Conservation (phyloP, 2,797 vertebrate species). For the Manis crassicaudata region DNA sequence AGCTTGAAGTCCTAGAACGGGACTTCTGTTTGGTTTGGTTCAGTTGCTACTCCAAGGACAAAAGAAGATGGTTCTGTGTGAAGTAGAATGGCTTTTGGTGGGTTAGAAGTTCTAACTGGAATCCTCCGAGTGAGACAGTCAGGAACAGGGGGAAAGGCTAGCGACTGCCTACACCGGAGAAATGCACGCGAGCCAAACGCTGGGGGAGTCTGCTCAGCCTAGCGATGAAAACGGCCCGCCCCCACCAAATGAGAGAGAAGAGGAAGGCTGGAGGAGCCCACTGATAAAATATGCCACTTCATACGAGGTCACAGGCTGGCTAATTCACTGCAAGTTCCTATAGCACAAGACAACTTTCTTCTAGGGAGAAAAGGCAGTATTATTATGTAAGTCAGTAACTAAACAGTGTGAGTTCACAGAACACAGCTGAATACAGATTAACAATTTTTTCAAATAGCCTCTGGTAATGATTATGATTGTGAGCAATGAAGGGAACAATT, state of each 20-base stretch:
- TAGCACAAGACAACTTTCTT: background rate
- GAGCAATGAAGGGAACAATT: conserved; percentile 43
- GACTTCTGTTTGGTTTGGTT: background rate
- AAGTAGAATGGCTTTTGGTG: background rate
- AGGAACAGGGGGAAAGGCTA: background rate
- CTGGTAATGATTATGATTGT: conserved; percentile 43
- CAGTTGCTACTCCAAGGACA: background rate
- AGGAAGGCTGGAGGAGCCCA: background rate
- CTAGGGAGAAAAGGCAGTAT: conserved; percentile 14
- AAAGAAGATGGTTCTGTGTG: background rate
- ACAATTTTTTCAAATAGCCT: conserved; percentile 58
- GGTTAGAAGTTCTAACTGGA: background rate
- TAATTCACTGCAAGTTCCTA: conserved; percentile 22
- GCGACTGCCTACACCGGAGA: background rate
- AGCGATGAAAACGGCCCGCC: background rate
- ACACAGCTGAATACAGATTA: conserved; percentile 52
- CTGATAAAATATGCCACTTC: background rate
- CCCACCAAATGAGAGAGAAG: background rate
- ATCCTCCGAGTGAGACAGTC: background rate
- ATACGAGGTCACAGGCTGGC: background rate
- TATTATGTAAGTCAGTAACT: conserved; percentile 64
- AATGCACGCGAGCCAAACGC: background rate
- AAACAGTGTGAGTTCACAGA: conserved; percentile 49
- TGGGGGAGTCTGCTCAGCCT: background rate
- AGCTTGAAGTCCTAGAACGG: background rate